A percentile compares a stretch with the other conserved stretches of the same genome.
phyloP scores from a whole-genome alignment of 2,888 invertebrate species.

The Hirudinaria manillensis region DNA sequence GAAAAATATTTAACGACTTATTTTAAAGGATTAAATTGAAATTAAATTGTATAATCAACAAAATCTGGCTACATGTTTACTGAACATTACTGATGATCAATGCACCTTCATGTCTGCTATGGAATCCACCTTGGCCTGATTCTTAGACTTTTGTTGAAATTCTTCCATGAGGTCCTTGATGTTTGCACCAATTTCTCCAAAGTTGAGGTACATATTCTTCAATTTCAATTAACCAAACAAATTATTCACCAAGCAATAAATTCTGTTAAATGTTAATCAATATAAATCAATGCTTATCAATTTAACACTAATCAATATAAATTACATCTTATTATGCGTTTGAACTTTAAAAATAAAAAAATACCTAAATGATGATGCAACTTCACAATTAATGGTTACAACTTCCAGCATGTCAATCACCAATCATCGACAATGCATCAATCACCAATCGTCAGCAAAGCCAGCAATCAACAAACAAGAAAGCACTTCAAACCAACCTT shows the following conservation, averaged over 20 bases:
- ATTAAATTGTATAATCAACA: no score
- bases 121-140: slow-evolving; percentile 92
- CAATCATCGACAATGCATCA: no score
- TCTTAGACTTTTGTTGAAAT: slow-evolving; percentile 86
- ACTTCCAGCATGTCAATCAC: not conserved
- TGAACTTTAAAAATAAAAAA: not conserved
- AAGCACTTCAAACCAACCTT: slow-evolving; percentile 61
- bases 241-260: not conserved
- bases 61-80: no score
- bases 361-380: not conserved
- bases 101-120: slow-evolving; percentile 89
- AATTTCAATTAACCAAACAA: slow-evolving; percentile 16
- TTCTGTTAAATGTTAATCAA: not conserved
- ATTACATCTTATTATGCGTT: no score
- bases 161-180: slow-evolving; percentile 95
- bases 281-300: not conserved
- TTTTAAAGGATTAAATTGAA: not conserved
- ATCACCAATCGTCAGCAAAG: no score
- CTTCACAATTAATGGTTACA: not conserved
- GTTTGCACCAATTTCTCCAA: slow-evolving; percentile 95
- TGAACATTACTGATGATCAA: not conserved
- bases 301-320: no score
- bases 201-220: slow-evolving; percentile 87
- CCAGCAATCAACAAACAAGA: no score
- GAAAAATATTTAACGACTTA: not conserved